Evolutionary conservation across 1,140 invertebrate genomes (phyloP).

Genomic region (Monochamus saltuarius): DNA sequence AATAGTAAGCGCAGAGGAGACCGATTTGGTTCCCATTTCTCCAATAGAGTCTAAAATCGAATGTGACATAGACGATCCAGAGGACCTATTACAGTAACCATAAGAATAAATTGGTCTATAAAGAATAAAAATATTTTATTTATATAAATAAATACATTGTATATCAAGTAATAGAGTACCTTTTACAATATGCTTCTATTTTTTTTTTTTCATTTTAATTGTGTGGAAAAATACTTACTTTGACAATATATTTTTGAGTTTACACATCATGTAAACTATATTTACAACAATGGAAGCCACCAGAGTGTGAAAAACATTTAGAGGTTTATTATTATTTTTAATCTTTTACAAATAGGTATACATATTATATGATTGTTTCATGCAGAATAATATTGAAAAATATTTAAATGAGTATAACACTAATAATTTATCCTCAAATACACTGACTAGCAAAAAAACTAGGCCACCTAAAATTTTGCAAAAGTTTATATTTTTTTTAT

Average conservation of each 20-base stretch:
- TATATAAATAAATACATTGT: conserved; percentile 5
- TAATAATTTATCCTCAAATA: too few relatives aligned
- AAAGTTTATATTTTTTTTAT: too few relatives aligned
- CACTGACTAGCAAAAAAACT: too few relatives aligned
- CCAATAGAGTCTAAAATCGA: not conserved
- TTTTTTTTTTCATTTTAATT: not conserved
- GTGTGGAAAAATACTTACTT: not conserved
- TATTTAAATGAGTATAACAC: too few relatives aligned
- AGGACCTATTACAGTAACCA: not conserved
- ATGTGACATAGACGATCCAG: not conserved
- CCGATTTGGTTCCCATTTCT: not conserved
- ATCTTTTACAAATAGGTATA: conserved; percentile 11
- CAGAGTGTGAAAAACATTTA: not conserved
- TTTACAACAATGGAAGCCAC: not conserved
- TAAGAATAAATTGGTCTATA: not conserved
- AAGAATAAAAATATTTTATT: not conserved
- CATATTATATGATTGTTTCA: conserved; percentile 22
- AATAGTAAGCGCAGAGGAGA: not conserved
- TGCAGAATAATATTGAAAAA: conserved; percentile 10
- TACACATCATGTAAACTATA: not conserved
- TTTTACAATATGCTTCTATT: not conserved
- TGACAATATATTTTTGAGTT: not conserved
- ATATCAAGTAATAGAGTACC: not conserved
- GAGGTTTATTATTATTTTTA: not conserved
- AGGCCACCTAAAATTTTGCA: too few relatives aligned